Conservation (phyloP, 2,888 invertebrate species). For the Anagyrus pseudococci region DNA sequence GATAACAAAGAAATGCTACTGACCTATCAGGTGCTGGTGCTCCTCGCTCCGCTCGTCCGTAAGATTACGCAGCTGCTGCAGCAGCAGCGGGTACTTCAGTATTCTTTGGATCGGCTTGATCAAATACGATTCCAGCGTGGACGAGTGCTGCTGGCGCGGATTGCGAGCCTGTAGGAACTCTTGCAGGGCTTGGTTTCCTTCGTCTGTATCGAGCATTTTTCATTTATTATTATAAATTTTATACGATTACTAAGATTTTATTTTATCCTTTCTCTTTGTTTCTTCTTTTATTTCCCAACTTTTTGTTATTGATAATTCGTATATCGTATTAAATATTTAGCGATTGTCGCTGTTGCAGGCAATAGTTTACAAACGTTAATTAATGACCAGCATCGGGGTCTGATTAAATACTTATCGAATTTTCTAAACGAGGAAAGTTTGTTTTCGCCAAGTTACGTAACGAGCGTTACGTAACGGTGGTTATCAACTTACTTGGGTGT, state of each 20-base stretch:
- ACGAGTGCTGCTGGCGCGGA: slow-evolving; percentile 96
- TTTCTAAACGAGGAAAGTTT: background rate
- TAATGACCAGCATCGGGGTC: too few species aligned
- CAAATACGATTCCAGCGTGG: slow-evolving; percentile 95
- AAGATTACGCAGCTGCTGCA: slow-evolving; percentile 93
- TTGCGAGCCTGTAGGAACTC: slow-evolving; percentile 94
- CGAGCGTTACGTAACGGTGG: slow-evolving; percentile 1
- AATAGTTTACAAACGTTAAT: too few species aligned
- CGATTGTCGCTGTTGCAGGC: too few species aligned
- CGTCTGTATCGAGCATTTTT: slow-evolving; percentile 67
- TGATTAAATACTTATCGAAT: too few species aligned
- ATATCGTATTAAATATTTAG: background rate
- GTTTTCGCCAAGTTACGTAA: slow-evolving; percentile 7
- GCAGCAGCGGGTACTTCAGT: slow-evolving; percentile 93
- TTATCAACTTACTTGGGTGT: slow-evolving; percentile 84
- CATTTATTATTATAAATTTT: background rate
- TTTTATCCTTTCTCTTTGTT: too few species aligned
- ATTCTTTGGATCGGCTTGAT: slow-evolving; percentile 99
- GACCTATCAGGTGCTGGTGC: slow-evolving; percentile 91
- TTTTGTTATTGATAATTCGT: background rate
- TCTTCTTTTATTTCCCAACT: background rate
- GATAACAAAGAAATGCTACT: too few species aligned
- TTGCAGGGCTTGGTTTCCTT: slow-evolving; percentile 95
- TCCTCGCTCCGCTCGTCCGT: slow-evolving; percentile 93
- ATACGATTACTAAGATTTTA: too few species aligned